These are phyloP conservation scores for Baryphthengus martii DNA, from an alignment of 2,113 vertebrate species.

Conservation along the genomic window DNA sequence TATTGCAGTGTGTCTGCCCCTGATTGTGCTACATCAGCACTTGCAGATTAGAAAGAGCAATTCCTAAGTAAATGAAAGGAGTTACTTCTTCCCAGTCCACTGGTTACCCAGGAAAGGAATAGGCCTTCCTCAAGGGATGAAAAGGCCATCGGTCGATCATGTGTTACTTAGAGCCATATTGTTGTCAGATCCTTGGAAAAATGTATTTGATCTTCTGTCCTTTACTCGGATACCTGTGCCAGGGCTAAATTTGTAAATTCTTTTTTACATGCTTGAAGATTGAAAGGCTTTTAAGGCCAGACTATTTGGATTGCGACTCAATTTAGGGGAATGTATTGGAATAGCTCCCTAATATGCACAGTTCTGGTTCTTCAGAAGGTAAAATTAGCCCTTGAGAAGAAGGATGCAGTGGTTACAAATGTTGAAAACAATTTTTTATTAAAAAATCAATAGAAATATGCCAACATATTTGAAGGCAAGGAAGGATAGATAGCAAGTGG, in stretches of 20 bases:
- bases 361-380: neutral
- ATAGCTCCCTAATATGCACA: neutral
- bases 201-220: neutral
- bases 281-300: neutral
- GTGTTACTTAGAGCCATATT: neutral
- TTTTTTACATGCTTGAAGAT: neutral
- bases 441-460: neutral
- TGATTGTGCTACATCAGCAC: conserved; percentile 39
- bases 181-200: neutral
- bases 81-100: neutral
- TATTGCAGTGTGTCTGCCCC: neutral
- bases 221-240: neutral
- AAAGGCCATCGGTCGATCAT: accelerated
- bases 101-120: neutral
- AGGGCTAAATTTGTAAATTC: neutral
- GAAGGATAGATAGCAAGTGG: neutral
- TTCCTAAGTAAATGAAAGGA: neutral
- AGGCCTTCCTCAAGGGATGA: neutral
- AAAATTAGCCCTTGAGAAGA: neutral
- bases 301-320: neutral
- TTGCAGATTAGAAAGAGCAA: neutral
- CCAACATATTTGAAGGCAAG: neutral
- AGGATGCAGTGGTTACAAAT: neutral
- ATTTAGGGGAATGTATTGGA: neutral
- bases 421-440: neutral